These are phyloP conservation scores for Paracanthobrama guichenoti DNA, from an alignment of 2,113 vertebrate genomes.

Conservation along the genomic window DNA sequence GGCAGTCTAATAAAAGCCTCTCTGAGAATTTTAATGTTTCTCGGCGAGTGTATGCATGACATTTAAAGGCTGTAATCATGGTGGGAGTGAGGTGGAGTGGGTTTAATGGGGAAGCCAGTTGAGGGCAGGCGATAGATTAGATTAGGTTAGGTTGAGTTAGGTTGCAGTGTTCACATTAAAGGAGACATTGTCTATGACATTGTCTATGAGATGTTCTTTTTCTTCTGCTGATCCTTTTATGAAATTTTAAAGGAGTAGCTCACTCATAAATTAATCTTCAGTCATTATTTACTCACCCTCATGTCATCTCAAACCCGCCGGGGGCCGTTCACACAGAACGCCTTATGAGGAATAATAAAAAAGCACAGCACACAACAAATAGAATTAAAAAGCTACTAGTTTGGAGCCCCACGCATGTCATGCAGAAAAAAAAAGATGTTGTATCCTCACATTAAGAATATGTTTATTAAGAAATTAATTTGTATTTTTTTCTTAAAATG, in stretches of 20 bases:
- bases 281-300: conserved; percentile 1
- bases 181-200: background rate
- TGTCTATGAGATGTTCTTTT: background rate
- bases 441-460: background rate
- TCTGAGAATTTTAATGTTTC: background rate
- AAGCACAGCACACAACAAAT: background rate
- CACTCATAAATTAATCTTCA: conserved; percentile 6
- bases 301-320: background rate
- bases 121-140: conserved; percentile 24
- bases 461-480: too few relatives aligned
- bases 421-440: background rate
- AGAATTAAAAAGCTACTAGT: background rate
- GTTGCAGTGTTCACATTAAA: background rate
- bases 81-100: conserved; percentile 20
- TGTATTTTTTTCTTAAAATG: too few relatives aligned
- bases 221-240: background rate
- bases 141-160: conserved; percentile 4
- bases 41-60: conserved; percentile 4
- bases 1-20: conserved; percentile 34
- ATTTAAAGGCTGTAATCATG: conserved; percentile 36
- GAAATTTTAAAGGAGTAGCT: conserved; percentile 22
- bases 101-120: conserved; percentile 19
- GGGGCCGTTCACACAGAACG: background rate
- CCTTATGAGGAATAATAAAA: background rate
- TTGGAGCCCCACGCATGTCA: background rate